Evolutionary conservation across 2,113 vertebrate species (phyloP).

Genomic region (Eleginops maclovinus): DNA sequence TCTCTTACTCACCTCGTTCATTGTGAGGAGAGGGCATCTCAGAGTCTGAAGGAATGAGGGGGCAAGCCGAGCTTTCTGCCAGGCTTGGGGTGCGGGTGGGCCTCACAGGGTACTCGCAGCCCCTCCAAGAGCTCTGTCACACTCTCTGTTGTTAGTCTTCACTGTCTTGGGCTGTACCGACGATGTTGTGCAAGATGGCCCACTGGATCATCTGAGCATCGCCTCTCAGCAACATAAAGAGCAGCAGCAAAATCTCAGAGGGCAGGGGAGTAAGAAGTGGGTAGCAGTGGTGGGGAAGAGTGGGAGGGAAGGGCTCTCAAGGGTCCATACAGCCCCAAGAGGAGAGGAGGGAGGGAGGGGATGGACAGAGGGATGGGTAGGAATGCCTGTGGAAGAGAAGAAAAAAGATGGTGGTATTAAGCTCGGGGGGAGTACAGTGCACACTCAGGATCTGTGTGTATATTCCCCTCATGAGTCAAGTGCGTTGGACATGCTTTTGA

Average conservation of each 20-base stretch:
- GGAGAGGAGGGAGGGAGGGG: constrained; percentile 45
- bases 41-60: constrained; percentile 65
- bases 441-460: constrained; percentile 28
- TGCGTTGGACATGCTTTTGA: constrained; percentile 56
- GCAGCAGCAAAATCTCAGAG: constrained; percentile 46
- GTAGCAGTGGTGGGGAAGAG: constrained; percentile 28
- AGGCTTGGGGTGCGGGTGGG: constrained; percentile 71
- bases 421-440: constrained; percentile 28
- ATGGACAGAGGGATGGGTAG: constrained; percentile 53
- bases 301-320: constrained; percentile 52
- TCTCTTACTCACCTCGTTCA: constrained; percentile 89
- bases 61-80: constrained; percentile 71
- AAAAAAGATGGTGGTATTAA: constrained; percentile 30
- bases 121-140: constrained; percentile 61
- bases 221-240: constrained; percentile 62
- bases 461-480: constrained; percentile 34
- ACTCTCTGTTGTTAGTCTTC: constrained; percentile 64
- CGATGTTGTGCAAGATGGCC: constrained; percentile 58
- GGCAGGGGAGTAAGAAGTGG: constrained; percentile 23
- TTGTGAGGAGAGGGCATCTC: constrained; percentile 97
- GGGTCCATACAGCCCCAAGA: constrained; percentile 58
- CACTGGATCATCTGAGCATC: constrained; percentile 76
- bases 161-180: constrained; percentile 57
- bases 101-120: constrained; percentile 66
- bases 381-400: constrained; percentile 66